Conservation (phyloP, 2,113 vertebrate genomes). For the Pollimyrus isidori region DNA sequence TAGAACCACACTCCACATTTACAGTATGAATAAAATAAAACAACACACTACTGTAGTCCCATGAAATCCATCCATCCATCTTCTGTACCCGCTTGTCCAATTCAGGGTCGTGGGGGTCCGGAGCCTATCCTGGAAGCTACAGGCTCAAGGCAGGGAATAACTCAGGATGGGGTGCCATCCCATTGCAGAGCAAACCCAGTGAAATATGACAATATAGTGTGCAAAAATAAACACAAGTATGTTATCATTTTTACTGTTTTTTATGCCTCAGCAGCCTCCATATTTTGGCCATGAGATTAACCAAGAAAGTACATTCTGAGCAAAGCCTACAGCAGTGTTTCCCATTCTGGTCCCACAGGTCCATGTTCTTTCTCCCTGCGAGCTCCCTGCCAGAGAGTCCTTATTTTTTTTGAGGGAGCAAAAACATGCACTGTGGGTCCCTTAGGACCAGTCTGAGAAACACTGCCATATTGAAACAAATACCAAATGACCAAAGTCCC, state of each 20-base stretch:
- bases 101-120: no score
- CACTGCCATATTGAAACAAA: not conserved
- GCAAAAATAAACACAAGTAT: not conserved
- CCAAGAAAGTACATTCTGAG: not conserved
- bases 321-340: not conserved
- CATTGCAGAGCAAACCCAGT: not conserved
- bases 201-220: not conserved
- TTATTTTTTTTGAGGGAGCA: not conserved
- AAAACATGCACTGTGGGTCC: not conserved
- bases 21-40: not conserved
- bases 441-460: not conserved
- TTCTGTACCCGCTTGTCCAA: not conserved
- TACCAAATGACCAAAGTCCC: conserved; percentile 25
- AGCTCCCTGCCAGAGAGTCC: not conserved
- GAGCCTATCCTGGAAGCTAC: not conserved
- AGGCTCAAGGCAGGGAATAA: not conserved
- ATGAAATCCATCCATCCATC: not conserved
- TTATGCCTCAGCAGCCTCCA: not conserved
- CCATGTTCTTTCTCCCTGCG: not conserved
- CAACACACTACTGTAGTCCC: not conserved
- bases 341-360: not conserved
- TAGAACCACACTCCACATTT: not conserved
- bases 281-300: not conserved
- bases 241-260: not conserved
- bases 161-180: not conserved